Evolutionary conservation across 2,113 vertebrate species (phyloP).

Genomic region (Pseudopipra pipra): DNA sequence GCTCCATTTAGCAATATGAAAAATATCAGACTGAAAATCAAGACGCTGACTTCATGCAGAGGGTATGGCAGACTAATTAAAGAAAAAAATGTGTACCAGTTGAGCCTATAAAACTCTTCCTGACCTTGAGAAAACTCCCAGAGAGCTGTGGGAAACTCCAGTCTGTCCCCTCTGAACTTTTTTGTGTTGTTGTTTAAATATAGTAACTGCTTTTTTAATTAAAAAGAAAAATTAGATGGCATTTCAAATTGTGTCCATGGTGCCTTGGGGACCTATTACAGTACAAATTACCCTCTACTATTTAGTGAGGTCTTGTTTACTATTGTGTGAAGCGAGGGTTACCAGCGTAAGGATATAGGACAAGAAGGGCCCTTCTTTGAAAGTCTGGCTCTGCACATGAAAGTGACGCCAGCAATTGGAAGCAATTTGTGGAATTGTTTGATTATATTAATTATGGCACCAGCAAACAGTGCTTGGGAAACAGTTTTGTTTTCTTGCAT

Average conservation of each 20-base stretch:
- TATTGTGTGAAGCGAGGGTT: slow-evolving; percentile 63
- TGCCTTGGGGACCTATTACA: slow-evolving; percentile 69
- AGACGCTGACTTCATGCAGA: slow-evolving; percentile 61
- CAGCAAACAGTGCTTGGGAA: slow-evolving; percentile 77
- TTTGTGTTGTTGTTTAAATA: slow-evolving; percentile 62
- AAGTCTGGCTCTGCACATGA: slow-evolving; percentile 77
- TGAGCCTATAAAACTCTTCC: slow-evolving; percentile 59
- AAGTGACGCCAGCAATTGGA: slow-evolving; percentile 80
- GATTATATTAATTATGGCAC: slow-evolving; percentile 77
- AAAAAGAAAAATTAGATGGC: slow-evolving; percentile 65
- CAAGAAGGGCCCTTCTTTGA: slow-evolving; percentile 66
- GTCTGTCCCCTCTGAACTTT: slow-evolving; percentile 38
- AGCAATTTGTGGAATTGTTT: slow-evolving; percentile 80
- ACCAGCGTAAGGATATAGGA: slow-evolving; percentile 56
- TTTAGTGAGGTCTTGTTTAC: slow-evolving; percentile 69
- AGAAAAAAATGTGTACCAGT: slow-evolving; percentile 27
- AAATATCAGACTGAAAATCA: slow-evolving; percentile 57
- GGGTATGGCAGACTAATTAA: slow-evolving; percentile 64
- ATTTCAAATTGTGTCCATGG: slow-evolving; percentile 65
- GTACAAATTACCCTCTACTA: slow-evolving; percentile 69
- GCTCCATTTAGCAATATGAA: neutral
- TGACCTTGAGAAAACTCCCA: slow-evolving; percentile 49
- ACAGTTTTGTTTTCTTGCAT: slow-evolving; percentile 77
- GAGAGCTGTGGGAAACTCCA: slow-evolving; percentile 67
- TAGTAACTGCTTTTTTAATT: slow-evolving; percentile 68